Evolutionary conservation across 2,888 invertebrate genomes (phyloP).

Genomic region (Podabrus alpinus): DNA sequence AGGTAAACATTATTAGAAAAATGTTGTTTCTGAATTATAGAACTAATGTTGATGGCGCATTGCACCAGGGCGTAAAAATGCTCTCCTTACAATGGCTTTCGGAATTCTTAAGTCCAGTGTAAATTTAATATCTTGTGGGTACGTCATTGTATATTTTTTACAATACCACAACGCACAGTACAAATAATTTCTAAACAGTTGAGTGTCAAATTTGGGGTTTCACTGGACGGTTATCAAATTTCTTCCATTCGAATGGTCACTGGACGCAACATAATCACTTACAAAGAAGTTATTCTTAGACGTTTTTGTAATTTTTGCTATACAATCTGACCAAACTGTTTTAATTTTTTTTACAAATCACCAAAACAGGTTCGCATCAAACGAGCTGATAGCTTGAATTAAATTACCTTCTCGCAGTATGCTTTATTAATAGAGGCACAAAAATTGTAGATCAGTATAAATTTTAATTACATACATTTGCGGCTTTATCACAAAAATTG

Average conservation of each 20-base stretch:
- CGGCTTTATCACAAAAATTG: neutral
- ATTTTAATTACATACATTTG: neutral
- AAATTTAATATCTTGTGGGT: neutral
- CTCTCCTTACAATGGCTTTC: neutral
- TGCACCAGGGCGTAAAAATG: neutral
- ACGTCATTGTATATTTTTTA: neutral
- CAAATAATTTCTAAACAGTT: neutral
- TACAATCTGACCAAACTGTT: neutral
- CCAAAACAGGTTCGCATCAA: neutral
- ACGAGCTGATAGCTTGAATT: conserved; percentile 9
- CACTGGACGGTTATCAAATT: neutral
- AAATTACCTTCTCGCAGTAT: conserved; percentile 8
- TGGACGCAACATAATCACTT: neutral
- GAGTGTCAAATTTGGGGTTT: neutral
- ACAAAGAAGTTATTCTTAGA: neutral
- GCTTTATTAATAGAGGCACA: conserved; percentile 13
- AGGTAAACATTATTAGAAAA: neutral
- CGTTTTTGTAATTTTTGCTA: neutral
- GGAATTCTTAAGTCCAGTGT: neutral
- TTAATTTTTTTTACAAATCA: neutral
- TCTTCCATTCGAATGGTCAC: neutral
- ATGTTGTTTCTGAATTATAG: neutral
- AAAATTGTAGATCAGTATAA: conserved; percentile 7
- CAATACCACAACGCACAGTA: neutral
- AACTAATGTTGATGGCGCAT: no score